Conservation (phyloP, 2,113 vertebrate genomes). For the Carassius gibelio region DNA sequence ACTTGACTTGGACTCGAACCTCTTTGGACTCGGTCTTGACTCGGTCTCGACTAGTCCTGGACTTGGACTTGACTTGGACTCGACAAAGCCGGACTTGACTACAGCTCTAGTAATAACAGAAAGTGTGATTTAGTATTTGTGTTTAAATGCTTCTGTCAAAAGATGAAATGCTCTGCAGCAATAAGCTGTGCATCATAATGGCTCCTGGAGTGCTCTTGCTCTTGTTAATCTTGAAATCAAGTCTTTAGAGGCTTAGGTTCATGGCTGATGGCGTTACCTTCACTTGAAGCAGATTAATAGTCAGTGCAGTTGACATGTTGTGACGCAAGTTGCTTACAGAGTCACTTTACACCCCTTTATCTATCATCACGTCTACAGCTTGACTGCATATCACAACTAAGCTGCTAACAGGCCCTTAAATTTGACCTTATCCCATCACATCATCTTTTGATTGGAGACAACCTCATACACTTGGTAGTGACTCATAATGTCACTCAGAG, state of each 20-base stretch:
- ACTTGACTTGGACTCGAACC: too few relatives aligned
- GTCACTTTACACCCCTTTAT: constrained; percentile 14
- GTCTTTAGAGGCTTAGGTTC: neutral
- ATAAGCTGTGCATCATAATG: neutral
- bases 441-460: constrained; percentile 24
- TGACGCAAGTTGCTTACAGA: neutral
- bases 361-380: constrained; percentile 10
- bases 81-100: too few relatives aligned
- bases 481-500: constrained; percentile 25
- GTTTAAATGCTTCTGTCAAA: neutral
- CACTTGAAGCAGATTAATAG: constrained; percentile 26
- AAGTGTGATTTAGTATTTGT: neutral
- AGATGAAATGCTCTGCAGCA: neutral
- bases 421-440: constrained; percentile 9
- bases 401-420: constrained; percentile 23
- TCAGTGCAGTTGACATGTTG: neutral
- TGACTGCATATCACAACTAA: constrained; percentile 28
- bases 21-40: too few relatives aligned
- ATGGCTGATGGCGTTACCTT: neutral
- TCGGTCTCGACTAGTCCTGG: too few relatives aligned
- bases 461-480: neutral
- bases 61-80: too few relatives aligned
- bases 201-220: neutral
- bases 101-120: neutral
- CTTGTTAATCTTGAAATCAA: neutral